These are phyloP conservation scores for Teleogryllus oceanicus DNA, from an alignment of 2,888 invertebrate genomes.

Conservation along the genomic window DNA sequence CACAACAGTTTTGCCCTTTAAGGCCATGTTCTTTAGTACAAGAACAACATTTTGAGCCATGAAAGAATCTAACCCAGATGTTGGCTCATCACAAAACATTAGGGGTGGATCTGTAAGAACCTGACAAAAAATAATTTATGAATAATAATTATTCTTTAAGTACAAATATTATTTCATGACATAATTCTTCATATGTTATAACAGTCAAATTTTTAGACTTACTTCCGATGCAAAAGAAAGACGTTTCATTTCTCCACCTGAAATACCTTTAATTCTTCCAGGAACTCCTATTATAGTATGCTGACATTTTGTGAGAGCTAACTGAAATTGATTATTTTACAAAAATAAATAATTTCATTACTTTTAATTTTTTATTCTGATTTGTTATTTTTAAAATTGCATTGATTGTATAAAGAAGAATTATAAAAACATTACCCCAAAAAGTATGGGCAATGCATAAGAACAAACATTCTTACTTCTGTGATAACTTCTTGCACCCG, in stretches of 20 bases:
- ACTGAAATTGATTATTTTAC: conserved; percentile 48
- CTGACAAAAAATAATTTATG: conserved; percentile 41
- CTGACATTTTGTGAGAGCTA: conserved; percentile 84
- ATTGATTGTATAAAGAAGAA: neutral
- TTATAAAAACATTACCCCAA: neutral
- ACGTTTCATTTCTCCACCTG: conserved; percentile 94
- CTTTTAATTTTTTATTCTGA: neutral
- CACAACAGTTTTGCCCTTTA: conserved; percentile 79
- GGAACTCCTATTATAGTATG: conserved; percentile 86
- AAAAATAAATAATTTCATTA: neutral
- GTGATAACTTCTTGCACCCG: conserved; percentile 83
- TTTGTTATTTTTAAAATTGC: neutral
- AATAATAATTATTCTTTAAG: too few species aligned
- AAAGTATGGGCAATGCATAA: neutral
- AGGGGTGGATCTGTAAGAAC: conserved; percentile 91
- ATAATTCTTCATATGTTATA: too few species aligned
- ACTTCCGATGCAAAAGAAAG: conserved; percentile 93
- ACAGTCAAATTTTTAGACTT: conserved; percentile 28
- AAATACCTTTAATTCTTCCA: conserved; percentile 85
- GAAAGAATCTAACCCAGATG: conserved; percentile 92
- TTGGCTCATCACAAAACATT: conserved; percentile 96
- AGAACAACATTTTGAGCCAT: conserved; percentile 93
- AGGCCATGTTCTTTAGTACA: conserved; percentile 51
- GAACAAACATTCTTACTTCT: conserved; percentile 57
- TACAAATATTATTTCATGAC: too few species aligned